These are phyloP conservation scores for Oreocharis arfaki DNA, from an alignment of 2,113 vertebrate species.

Conservation along the genomic window DNA sequence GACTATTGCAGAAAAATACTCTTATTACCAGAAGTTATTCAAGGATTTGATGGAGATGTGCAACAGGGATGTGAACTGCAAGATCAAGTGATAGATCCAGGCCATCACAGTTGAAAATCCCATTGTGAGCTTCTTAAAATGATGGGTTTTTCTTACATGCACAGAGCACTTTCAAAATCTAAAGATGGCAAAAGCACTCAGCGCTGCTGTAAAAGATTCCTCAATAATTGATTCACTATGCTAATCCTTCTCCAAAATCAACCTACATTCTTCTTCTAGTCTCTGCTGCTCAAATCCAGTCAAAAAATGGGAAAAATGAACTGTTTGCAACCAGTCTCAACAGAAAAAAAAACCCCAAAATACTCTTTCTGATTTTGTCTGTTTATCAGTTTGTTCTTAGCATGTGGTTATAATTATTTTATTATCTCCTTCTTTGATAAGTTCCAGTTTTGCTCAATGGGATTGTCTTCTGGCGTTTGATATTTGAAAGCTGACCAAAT, in stretches of 20 bases:
- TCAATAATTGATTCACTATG: slow-evolving; percentile 27
- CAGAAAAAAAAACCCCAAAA: not conserved
- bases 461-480: not conserved
- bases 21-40: not conserved
- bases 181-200: not conserved
- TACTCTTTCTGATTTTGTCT: not conserved
- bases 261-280: not conserved
- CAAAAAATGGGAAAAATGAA: not conserved
- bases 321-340: not conserved
- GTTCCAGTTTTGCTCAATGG: not conserved
- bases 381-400: accelerated
- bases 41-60: not conserved
- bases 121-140: not conserved
- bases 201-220: not conserved
- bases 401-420: not conserved
- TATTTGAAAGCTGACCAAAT: not conserved
- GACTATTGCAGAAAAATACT: not conserved
- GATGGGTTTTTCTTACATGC: not conserved
- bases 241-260: not conserved
- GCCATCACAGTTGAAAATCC: not conserved
- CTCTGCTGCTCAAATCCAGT: not conserved
- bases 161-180: not conserved
- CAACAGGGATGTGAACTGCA: not conserved
- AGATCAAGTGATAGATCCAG: slow-evolving; percentile 17
- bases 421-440: not conserved